Percentiles rank a stretch among this genome's conserved stretches.
Conservation (phyloP, 2,888 invertebrate genomes). For the Hedya salicella region DNA sequence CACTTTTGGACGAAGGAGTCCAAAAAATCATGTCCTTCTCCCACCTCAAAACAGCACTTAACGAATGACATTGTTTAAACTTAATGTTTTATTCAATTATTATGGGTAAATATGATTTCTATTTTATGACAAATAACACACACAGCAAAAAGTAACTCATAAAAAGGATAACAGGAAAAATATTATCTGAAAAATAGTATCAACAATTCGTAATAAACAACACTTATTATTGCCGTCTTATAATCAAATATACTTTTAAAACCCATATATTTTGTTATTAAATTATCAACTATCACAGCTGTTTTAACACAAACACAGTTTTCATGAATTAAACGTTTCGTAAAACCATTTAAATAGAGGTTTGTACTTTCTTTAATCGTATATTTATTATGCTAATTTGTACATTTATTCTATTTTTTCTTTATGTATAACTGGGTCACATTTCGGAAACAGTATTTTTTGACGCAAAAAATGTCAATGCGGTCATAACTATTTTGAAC, state of each 20-base stretch:
- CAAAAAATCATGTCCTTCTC: constrained; percentile 90
- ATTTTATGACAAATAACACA: not conserved
- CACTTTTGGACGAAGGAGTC: constrained; percentile 92
- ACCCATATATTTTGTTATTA: constrained; percentile 29
- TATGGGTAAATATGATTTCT: not conserved
- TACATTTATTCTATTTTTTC: constrained; percentile 25
- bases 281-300: constrained; percentile 41
- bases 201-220: constrained; percentile 8
- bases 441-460: constrained; percentile 59
- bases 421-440: constrained; percentile 59
- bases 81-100: constrained; percentile 1
- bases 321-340: constrained; percentile 38
- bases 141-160: constrained; percentile 6
- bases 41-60: constrained; percentile 92
- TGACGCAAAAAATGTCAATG: constrained; percentile 63
- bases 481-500: constrained; percentile 54
- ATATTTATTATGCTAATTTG: constrained; percentile 17
- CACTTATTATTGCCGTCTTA: constrained; percentile 15
- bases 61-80: constrained; percentile 86
- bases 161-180: constrained; percentile 8
- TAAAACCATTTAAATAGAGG: constrained; percentile 14
- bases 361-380: constrained; percentile 19
- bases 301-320: constrained; percentile 26
- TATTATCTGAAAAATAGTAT: not conserved
- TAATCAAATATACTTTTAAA: constrained; percentile 21